Percentiles rank a stretch among this genome's conserved stretches.
Evolutionary conservation across 1,140 invertebrate genomes (phyloP).

Genomic region (Cheumatopsyche charites): DNA sequence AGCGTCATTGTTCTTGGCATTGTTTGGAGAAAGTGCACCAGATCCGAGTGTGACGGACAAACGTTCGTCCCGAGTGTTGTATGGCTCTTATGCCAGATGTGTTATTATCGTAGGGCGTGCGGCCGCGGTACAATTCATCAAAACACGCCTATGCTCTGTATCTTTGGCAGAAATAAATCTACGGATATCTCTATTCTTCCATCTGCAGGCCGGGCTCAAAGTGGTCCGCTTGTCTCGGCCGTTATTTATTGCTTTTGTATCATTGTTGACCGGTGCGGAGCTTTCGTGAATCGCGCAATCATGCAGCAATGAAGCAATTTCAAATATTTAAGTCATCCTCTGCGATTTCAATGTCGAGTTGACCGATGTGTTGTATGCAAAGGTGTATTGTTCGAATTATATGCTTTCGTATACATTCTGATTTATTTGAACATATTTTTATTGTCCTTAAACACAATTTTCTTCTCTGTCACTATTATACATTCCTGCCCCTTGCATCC

Average conservation of each 20-base stretch:
- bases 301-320: not conserved
- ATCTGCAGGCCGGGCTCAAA: slow-evolving; percentile 33
- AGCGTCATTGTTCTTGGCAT: not conserved
- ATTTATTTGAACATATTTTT: too few species aligned
- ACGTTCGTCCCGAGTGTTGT: slow-evolving; percentile 2
- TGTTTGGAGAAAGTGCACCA: slow-evolving; percentile 16
- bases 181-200: slow-evolving; percentile 38
- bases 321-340: slow-evolving; percentile 35
- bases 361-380: not conserved
- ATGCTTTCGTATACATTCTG: too few species aligned
- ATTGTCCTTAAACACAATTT: too few species aligned
- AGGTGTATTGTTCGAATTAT: slow-evolving; percentile 8
- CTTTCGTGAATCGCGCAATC: slow-evolving; percentile 32
- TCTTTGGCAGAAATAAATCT: slow-evolving; percentile 43
- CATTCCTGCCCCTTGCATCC: too few species aligned
- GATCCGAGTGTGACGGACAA: not conserved
- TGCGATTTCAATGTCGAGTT: slow-evolving; percentile 38
- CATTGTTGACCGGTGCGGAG: slow-evolving; percentile 31
- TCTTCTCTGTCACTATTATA: too few species aligned
- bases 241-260: slow-evolving; percentile 38
- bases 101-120: slow-evolving; percentile 34
- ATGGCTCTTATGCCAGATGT: slow-evolving; percentile 4
- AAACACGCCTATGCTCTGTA: slow-evolving; percentile 37
- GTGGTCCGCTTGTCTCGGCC: slow-evolving; percentile 22
- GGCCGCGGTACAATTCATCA: slow-evolving; percentile 40